Percentiles rank a stretch among this genome's conserved stretches.
phyloP scores from a whole-genome alignment of 2,797 vertebrate species.

The Zalophus californianus region DNA sequence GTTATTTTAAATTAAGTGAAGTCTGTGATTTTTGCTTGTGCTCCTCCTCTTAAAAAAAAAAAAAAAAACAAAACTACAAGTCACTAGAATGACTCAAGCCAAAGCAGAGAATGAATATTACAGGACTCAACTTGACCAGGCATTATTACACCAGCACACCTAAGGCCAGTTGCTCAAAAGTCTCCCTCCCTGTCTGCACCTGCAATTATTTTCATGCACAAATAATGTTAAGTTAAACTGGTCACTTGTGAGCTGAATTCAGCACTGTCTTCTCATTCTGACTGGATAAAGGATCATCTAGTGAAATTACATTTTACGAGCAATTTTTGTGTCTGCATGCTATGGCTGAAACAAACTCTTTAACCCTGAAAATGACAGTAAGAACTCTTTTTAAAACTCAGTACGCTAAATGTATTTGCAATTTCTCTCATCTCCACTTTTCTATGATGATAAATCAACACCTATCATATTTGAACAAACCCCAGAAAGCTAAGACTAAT shows the following conservation, averaged over 20 bases:
- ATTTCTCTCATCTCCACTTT: neutral
- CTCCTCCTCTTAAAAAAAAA: slow-evolving; percentile 54
- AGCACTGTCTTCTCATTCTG: slow-evolving; percentile 45
- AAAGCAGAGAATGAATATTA: neutral
- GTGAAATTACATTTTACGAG: slow-evolving; percentile 57
- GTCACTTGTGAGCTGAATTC: slow-evolving; percentile 49
- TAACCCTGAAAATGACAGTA: neutral
- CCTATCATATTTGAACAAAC: neutral
- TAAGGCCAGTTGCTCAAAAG: neutral
- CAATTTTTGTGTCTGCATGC: slow-evolving; percentile 33
- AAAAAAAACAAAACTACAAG: neutral
- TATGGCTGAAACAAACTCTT: neutral
- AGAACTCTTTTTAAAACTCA: neutral
- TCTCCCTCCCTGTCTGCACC: neutral
- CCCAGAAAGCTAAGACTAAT: neutral
- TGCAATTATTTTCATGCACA: slow-evolving; percentile 60
- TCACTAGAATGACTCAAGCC: neutral
- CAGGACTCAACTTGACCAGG: neutral
- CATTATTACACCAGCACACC: neutral
- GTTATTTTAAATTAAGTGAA: slow-evolving; percentile 11
- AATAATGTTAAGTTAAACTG: slow-evolving; percentile 10
- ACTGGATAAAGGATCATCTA: slow-evolving; percentile 3
- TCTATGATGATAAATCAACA: neutral
- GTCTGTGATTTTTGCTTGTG: neutral
- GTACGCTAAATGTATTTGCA: neutral